Evolutionary conservation across 2,797 vertebrate species (phyloP), one percentile per base, ranked within the genome.

Genomic region (Astyanax mexicanus): DNA sequence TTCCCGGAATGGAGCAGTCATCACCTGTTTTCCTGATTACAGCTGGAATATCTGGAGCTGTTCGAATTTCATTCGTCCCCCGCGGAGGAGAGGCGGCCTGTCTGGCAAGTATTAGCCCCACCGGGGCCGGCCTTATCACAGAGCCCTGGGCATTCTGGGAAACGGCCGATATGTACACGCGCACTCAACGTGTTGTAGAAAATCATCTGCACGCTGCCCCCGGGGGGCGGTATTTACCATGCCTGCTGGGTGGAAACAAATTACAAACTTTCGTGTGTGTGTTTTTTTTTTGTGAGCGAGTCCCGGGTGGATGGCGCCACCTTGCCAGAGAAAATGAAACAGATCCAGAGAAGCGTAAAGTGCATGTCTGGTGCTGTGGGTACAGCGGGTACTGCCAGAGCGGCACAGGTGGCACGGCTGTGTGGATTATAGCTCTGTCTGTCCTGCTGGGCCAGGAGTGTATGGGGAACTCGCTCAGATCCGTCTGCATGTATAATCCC

Each of bases 221-320:
- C 12, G n/a, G 70, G 79, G 83, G 82, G 45, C 75, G 72, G 54
- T 78, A 82, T 86, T 84, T 70, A 69, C 19, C 57, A 61, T 52
- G 77, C 83, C 83, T 86, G 83, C 78, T 76, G 78, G 77, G 79
- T 57, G 62, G 72, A 83, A 74, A 64, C 66, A 75, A 78, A 79
- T 57, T 40, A 8, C 67, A 49, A 72, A 70, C 42, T 75, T 85
- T 54, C n/a, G n/a, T n/a, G n/a, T n/a, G n/a, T n/a, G n/a, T n/a
- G n/a, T n/a, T 71, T 35, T 76, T 69, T 61, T 42, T 49, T 40
- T 51, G 15, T 17, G 54, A 27, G 10, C 29, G 10, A n/a, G 6
- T 35, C 32, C 54, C 54, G 54, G 58, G 10, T n/a, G 29, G 55
- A 74, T 27, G 75, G 66, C 79, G 80, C 78, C 82, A 38, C 40